Base-by-base conservation (phyloP, 2,113 vertebrate genomes). In the Petrocephalus microphthalmus region DNA sequence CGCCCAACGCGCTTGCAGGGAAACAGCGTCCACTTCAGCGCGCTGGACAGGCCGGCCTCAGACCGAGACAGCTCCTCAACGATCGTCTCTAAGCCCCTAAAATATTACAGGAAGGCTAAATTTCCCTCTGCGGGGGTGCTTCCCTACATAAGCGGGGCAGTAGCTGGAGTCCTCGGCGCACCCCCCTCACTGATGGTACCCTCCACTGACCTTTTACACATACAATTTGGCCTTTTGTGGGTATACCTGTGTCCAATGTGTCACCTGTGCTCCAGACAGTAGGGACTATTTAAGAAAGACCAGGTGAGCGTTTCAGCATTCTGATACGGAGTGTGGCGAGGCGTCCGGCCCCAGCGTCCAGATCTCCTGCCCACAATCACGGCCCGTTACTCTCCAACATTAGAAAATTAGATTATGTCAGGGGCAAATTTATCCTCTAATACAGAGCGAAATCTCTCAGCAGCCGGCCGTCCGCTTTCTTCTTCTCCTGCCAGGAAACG, bases 91-190 rank as follows among this genome's bases (percentile, higher is more conserved):
- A 87, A 88, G 82, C 87, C 89, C 74, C 87, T 71, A 87, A 90
- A 90, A 90, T 86, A 89, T 87, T 90, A 74, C 51, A 91, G 89
- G 92, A 87, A 86, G 42, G 45, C 91, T 92, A 89, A 91, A 92
- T 91, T 92, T 92, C 90, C 90, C 89, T 89, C 91, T 87, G 87
- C 88, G 49, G 74, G 89, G 85, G 89, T 90, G 91, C 90, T 91
- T 93, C 93, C 90, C 86, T 86, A 88, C 89, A 91, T 89, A 88
- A 92, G 92, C 92, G 91, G 90, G 86, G 88, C 67, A 88, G 84
- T 88, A 89, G 85, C 81, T 53, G 17, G 87, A 87, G 83, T 49
- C 51, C 11, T 11, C 89, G 45, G 87, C 52, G 1, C 52, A 53
- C 7, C 52, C 52, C 90, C 86, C 11, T 84, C 90, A 19, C 25